Evolutionary conservation across 2,113 vertebrate genomes (phyloP).

Genomic region (Ancistrus triradiatus): DNA sequence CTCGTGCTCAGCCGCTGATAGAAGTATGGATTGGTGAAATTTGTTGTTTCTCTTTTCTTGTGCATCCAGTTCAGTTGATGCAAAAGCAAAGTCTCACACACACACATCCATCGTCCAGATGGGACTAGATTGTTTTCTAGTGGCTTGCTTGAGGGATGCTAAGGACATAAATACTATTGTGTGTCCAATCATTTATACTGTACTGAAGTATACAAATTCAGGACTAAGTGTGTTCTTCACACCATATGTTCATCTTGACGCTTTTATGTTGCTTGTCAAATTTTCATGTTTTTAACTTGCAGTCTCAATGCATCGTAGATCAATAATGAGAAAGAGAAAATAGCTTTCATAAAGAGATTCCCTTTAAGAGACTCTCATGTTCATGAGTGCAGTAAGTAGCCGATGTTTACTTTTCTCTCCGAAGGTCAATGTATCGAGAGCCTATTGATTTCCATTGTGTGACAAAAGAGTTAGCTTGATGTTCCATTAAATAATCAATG

Average conservation of each 20-base stretch:
- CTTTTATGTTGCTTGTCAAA: too few species aligned
- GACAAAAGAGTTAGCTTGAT: slow-evolving; percentile 89
- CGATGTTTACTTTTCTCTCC: slow-evolving; percentile 59
- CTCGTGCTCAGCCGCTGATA: slow-evolving; percentile 61
- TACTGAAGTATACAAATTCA: background rate
- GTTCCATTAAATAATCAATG: slow-evolving; percentile 97
- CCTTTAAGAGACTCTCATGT: slow-evolving; percentile 20
- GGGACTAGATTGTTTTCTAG: slow-evolving; percentile 15
- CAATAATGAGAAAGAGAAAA: slow-evolving; percentile 27
- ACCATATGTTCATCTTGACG: too few species aligned
- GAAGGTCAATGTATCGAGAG: slow-evolving; percentile 84
- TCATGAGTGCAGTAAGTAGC: slow-evolving; percentile 35
- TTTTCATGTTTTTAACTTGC: slow-evolving; percentile 4
- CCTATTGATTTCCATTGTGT: slow-evolving; percentile 77
- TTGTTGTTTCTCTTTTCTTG: slow-evolving; percentile 64
- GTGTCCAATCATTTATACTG: too few species aligned
- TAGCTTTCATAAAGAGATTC: slow-evolving; percentile 28
- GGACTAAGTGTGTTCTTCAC: too few species aligned
- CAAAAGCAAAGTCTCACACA: slow-evolving; percentile 42
- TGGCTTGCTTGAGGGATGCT: slow-evolving; percentile 55
- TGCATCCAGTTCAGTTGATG: slow-evolving; percentile 74
- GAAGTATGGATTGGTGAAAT: slow-evolving; percentile 60
- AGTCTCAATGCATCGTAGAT: slow-evolving; percentile 11
- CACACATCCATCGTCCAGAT: slow-evolving; percentile 62
- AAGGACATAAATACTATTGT: background rate